These are phyloP conservation scores for Emys orbicularis DNA, from an alignment of 2,797 vertebrate genomes.

Conservation along the genomic window DNA sequence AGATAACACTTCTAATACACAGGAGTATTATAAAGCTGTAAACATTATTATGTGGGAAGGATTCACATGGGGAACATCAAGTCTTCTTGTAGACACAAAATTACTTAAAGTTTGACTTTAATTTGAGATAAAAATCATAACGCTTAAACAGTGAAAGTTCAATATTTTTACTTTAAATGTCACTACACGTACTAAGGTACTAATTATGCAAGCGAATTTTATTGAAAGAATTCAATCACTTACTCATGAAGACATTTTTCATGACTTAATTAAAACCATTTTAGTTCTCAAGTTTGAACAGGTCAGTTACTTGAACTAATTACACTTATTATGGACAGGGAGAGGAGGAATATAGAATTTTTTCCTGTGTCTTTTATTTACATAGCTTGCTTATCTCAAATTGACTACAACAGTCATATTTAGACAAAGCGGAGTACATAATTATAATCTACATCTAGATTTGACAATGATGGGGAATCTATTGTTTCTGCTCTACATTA, in stretches of 20 bases:
- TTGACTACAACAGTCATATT: background rate
- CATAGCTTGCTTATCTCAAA: background rate
- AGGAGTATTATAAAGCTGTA: background rate
- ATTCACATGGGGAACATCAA: background rate
- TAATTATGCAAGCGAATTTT: background rate
- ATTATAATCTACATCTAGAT: background rate
- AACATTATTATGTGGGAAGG: background rate
- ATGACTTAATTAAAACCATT: background rate
- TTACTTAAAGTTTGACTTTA: background rate
- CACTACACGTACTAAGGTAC: background rate
- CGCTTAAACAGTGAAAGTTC: background rate
- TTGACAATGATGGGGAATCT: background rate
- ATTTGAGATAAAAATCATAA: background rate
- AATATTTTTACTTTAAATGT: background rate
- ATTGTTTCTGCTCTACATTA: background rate
- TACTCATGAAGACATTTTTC: slow-evolving; percentile 12
- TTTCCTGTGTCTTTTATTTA: background rate
- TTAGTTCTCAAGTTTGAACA: slow-evolving; percentile 15
- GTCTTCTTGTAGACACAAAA: background rate
- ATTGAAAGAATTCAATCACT: background rate
- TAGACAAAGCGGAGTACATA: background rate
- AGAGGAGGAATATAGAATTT: background rate
- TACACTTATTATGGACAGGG: background rate
- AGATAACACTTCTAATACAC: background rate
- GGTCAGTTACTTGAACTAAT: background rate